Evolutionary conservation across 2,797 vertebrate genomes (phyloP).

Genomic region (Naso thynnoides): DNA sequence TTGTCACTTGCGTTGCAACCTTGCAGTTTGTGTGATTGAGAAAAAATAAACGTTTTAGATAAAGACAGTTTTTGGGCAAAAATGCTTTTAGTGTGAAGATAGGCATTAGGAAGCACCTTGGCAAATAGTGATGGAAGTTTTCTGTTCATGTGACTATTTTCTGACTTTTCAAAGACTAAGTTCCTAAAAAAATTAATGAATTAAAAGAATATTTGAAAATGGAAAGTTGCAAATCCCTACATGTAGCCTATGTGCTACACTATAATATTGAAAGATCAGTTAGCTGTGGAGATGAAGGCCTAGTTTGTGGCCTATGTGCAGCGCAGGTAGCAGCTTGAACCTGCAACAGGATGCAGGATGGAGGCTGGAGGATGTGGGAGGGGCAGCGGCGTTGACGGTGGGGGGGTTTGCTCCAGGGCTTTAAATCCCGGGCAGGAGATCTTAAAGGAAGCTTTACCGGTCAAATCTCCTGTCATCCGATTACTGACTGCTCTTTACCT

Average conservation of each 20-base stretch:
- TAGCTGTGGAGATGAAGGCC: background rate
- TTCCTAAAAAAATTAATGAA: background rate
- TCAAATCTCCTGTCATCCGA: conserved; percentile 85
- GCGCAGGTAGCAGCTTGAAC: background rate
- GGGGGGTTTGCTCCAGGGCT: conserved; percentile 28
- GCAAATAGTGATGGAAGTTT: background rate
- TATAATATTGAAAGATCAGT: background rate
- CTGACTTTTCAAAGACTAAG: background rate
- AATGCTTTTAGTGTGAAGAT: no score
- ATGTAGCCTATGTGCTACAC: no score
- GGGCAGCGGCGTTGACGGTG: background rate
- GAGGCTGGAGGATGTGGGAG: conserved; percentile 3
- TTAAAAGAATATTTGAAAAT: no score
- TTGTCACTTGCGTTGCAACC: no score
- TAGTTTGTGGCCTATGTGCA: background rate
- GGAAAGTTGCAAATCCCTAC: background rate
- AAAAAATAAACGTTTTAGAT: no score
- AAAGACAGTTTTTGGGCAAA: background rate
- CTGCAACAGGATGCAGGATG: conserved; percentile 3
- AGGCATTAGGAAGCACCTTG: no score
- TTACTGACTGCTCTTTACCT: conserved; percentile 79
- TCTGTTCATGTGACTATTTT: background rate
- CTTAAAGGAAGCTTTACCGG: conserved; percentile 73
- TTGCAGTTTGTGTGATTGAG: background rate
- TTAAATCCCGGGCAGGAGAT: conserved; percentile 74